Base-by-base conservation (phyloP, 2,797 vertebrate species). In the Varecia variegata region DNA sequence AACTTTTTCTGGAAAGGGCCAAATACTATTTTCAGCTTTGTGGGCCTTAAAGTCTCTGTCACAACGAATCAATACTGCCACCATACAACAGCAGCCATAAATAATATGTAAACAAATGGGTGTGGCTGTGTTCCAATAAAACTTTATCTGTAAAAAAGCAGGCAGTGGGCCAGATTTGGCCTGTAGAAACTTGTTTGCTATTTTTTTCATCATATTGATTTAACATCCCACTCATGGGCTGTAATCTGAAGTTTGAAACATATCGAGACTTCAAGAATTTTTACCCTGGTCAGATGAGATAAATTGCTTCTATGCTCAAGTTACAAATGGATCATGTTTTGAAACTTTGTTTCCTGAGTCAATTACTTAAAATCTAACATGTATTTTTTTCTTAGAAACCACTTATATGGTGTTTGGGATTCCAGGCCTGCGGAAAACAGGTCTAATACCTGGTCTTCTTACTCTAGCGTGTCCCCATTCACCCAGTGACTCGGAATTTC, bases 91-190 rank as follows among this genome's bases (percentile, higher is more conserved):
- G 23, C 56, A 79, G 65, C 35, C 65, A 79, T 15, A 65, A 82
- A 93, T 17, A 85, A 77, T 45, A 38, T 32, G 18, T 52, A 79
- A 76, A 73, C n/a, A 83, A 71, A 65, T 47, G 45, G 32, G 7
- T 35, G 2, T 87, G 76, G 65, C 56, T 94, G 14, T 79, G 54
- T 82, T 54, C 71, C 54, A 60, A 35, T 74, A 95, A 84, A 92
- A 73, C 58, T 94, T 90, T 88, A 81, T 95, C 27, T 73, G 56
- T 30, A 60, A 54, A 60, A 54, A 92, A 81, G 70, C 15, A 92
- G 93, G 60, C 54, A 18, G 12, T 38, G 56, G 68, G 70, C 40
- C 56, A 77, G 27, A 50, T 47, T 18, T 50, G 52, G 58, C 58
- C 65, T 12, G 23, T 0, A 9, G 56, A 45, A 15, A 25, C 15